Percentiles rank a stretch among this genome's conserved stretches.
Conservation (phyloP, 2,888 invertebrate genomes). For the Archips xylosteana region DNA sequence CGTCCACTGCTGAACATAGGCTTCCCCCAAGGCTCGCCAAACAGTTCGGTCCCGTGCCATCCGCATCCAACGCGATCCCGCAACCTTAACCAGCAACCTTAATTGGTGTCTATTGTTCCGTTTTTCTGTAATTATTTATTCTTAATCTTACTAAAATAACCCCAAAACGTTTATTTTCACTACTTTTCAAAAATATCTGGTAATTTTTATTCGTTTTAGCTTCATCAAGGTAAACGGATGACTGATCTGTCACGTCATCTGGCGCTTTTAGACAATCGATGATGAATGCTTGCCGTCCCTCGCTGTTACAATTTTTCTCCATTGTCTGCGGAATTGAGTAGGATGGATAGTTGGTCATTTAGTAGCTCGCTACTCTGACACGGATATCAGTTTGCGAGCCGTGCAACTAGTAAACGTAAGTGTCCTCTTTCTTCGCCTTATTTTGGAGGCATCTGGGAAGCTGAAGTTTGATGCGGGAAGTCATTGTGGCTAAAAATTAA, state of each 20-base stretch:
- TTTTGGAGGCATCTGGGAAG: neutral
- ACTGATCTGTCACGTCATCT: slow-evolving; percentile 8
- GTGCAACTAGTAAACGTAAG: neutral
- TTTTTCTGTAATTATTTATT: no score
- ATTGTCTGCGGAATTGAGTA: slow-evolving; percentile 4
- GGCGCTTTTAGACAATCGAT: neutral
- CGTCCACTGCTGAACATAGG: no score
- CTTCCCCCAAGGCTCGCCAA: no score
- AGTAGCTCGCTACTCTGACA: neutral
- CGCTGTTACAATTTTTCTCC: slow-evolving; percentile 14
- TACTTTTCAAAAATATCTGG: neutral
- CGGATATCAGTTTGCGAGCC: neutral
- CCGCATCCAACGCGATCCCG: no score
- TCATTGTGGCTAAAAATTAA: no score
- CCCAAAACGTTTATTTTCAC: neutral
- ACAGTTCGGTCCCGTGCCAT: no score
- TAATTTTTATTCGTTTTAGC: neutral
- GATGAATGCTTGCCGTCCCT: slow-evolving; percentile 9
- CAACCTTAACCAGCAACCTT: no score
- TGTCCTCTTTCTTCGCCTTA: neutral
- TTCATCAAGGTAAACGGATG: slow-evolving; percentile 7
- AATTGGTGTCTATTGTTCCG: no score
- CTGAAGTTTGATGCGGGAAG: neutral
- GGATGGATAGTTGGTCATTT: neutral
- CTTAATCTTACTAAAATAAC: no score